Percentiles rank a stretch among this genome's conserved stretches.
Conservation (phyloP, 2,888 invertebrate genomes). For the Junonia oenone region DNA sequence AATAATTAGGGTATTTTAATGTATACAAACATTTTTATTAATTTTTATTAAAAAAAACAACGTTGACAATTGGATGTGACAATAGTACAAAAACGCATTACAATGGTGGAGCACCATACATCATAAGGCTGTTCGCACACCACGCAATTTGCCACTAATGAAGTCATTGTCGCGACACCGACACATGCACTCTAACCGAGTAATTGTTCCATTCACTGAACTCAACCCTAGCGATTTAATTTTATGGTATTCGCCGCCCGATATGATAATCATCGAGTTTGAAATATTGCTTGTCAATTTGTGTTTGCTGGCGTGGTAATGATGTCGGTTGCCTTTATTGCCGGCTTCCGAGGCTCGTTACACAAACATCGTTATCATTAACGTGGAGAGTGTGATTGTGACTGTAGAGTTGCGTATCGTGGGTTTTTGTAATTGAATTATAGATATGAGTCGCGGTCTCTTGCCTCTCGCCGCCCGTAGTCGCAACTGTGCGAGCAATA, state of each 20-base stretch:
- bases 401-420: conserved; percentile 29
- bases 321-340: conserved; percentile 43
- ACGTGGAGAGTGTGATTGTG: conserved; percentile 34
- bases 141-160: conserved; percentile 50
- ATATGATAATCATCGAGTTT: conserved; percentile 56
- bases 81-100: conserved; percentile 32
- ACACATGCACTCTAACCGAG: conserved; percentile 39
- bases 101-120: conserved; percentile 28
- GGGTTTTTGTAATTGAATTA: conserved; percentile 33
- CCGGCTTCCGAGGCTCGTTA: conserved; percentile 44
- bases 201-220: conserved; percentile 57
- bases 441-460: conserved; percentile 21
- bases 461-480: conserved; percentile 14
- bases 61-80: conserved; percentile 24
- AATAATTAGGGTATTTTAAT: background rate
- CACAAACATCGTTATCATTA: conserved; percentile 39
- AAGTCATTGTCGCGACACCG: conserved; percentile 53
- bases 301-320: conserved; percentile 42
- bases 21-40: background rate
- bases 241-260: conserved; percentile 50
- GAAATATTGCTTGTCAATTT: conserved; percentile 61
- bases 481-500: conserved; percentile 13
- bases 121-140: conserved; percentile 33
- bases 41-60: conserved; percentile 26
- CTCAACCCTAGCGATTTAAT: conserved; percentile 50